Percentiles rank a stretch among this genome's conserved stretches.
Conservation (phyloP, 2,113 vertebrate species). For the Malurus melanocephalus region DNA sequence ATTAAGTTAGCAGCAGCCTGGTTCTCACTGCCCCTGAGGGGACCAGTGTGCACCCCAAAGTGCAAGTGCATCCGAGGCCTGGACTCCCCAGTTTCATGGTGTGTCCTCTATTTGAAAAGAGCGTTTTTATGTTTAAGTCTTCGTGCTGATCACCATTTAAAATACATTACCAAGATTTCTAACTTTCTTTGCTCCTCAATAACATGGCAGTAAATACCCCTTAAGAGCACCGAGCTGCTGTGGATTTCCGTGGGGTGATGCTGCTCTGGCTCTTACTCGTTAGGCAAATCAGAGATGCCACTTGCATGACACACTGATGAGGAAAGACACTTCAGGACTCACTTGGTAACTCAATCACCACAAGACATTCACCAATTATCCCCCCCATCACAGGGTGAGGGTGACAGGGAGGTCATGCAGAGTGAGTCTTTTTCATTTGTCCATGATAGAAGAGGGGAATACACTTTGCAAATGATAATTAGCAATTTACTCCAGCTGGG, state of each 20-base stretch:
- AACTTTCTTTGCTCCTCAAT: not conserved
- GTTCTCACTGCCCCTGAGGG: not conserved
- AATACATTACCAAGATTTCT: not conserved
- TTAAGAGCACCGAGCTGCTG: not conserved
- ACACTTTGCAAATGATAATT: constrained; percentile 28
- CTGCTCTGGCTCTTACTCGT: too few species aligned
- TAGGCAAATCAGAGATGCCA: not conserved
- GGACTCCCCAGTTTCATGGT: not conserved
- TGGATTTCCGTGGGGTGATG: not conserved
- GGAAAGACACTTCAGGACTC: not conserved
- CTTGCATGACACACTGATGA: not conserved
- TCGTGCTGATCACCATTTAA: not conserved
- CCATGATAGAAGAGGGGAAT: not conserved
- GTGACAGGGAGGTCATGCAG: not conserved
- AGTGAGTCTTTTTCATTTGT: not conserved
- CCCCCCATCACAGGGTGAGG: not conserved
- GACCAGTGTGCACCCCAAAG: not conserved
- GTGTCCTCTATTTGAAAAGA: not conserved
- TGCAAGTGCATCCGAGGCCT: rapidly evolving
- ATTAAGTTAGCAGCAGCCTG: not conserved
- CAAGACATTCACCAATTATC: not conserved
- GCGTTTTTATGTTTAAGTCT: not conserved
- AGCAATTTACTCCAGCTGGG: constrained; percentile 38
- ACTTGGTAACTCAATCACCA: not conserved
- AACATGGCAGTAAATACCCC: not conserved